Percentiles rank a stretch among this genome's conserved stretches.
These are phyloP conservation scores for Lethrus apterus DNA, from an alignment of 1,140 invertebrate genomes.

Conservation along the genomic window DNA sequence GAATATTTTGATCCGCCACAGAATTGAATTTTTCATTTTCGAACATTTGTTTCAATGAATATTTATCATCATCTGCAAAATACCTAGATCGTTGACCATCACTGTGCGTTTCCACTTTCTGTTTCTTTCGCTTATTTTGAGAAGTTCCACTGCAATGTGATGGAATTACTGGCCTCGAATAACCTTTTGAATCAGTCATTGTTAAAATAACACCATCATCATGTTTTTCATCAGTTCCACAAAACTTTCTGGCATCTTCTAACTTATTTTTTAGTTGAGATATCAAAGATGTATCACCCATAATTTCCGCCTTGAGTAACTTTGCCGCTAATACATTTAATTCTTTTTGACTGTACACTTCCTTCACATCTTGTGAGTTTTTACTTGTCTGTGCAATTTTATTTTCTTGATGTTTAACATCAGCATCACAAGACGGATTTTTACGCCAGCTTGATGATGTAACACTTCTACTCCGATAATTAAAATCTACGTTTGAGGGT, in stretches of 20 bases:
- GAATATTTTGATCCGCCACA: constrained; percentile 70
- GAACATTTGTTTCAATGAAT: constrained; percentile 82
- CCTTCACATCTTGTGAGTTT: constrained; percentile 13
- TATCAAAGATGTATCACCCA: constrained; percentile 68
- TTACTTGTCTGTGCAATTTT: constrained; percentile 1
- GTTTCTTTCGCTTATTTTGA: constrained; percentile 44
- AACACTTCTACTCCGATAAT: constrained; percentile 21
- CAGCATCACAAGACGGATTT: constrained; percentile 11
- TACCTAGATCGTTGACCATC: constrained; percentile 69
- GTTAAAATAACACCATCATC: constrained; percentile 64
- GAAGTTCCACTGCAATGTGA: constrained; percentile 39
- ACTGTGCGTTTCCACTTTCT: constrained; percentile 65
- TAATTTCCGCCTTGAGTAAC: constrained; percentile 83
- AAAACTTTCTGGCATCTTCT: constrained; percentile 54
- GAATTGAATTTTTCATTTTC: constrained; percentile 80
- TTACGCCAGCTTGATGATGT: constrained; percentile 28
- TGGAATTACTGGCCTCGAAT: constrained; percentile 47
- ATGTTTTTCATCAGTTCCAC: constrained; percentile 32
- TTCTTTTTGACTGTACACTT: constrained; percentile 57
- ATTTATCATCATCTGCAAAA: constrained; percentile 87
- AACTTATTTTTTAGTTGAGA: constrained; percentile 67
- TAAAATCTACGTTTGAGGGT: constrained; percentile 38
- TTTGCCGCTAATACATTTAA: constrained; percentile 83
- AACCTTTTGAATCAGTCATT: constrained; percentile 60
- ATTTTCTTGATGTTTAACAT: not conserved